phyloP scores from a whole-genome alignment of 2,113 vertebrate genomes.

The Arothron firmamentum region DNA sequence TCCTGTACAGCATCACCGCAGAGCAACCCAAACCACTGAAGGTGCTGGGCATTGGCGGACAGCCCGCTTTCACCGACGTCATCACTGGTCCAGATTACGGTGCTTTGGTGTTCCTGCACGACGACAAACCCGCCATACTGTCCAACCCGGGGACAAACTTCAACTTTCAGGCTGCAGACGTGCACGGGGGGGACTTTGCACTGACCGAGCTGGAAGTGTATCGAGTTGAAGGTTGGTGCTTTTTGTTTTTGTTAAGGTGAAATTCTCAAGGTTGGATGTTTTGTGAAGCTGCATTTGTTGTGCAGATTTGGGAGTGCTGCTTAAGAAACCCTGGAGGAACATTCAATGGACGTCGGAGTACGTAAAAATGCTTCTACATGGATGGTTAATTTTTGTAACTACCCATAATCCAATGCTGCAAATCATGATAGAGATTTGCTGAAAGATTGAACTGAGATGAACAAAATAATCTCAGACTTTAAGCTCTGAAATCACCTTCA shows the following conservation, averaged over 20 bases:
- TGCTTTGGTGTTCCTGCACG: constrained; percentile 22
- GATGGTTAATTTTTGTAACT: not conserved
- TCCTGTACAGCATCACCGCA: constrained; percentile 60
- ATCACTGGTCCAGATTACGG: not conserved
- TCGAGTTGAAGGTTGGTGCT: constrained; percentile 52
- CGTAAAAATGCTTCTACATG: constrained; percentile 6
- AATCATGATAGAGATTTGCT: not conserved
- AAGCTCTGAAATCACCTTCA: not conserved
- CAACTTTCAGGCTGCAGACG: constrained; percentile 37
- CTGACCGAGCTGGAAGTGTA: constrained; percentile 65
- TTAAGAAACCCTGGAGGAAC: constrained; percentile 66
- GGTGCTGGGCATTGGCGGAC: not conserved
- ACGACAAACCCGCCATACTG: rapidly evolving
- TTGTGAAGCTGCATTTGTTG: not conserved
- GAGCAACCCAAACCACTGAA: not conserved
- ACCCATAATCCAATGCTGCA: not conserved
- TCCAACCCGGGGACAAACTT: constrained; percentile 36
- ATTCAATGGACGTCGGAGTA: constrained; percentile 59
- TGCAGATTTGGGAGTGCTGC: constrained; percentile 36
- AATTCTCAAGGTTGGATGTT: not conserved
- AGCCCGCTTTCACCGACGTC: not conserved
- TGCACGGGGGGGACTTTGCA: constrained; percentile 53
- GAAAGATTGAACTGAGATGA: not conserved
- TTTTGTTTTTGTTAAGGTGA: not conserved
- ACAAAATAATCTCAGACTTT: not conserved